Evolutionary conservation across 2,113 vertebrate genomes (phyloP).

Genomic region (Pterocles burchelli): DNA sequence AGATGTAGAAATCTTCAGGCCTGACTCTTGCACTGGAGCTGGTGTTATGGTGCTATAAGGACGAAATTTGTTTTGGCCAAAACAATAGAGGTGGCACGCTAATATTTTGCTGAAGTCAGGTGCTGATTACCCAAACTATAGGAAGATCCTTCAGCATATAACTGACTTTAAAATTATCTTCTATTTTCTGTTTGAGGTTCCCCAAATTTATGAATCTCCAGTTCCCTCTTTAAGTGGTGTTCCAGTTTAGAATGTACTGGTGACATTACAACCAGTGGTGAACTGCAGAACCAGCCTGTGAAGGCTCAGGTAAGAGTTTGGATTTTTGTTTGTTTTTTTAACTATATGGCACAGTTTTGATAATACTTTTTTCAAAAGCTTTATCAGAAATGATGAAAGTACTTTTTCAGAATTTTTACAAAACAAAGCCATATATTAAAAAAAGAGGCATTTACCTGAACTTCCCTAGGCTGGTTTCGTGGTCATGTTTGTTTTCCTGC

Average conservation of each 20-base stretch:
- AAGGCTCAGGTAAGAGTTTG: conserved; percentile 74
- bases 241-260: conserved; percentile 73
- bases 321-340: conserved; percentile 76
- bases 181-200: conserved; percentile 75
- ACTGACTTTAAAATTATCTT: conserved; percentile 63
- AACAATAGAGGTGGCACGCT: not conserved
- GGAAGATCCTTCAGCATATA: conserved; percentile 1
- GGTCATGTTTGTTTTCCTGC: not conserved
- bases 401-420: conserved; percentile 57
- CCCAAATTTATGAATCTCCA: conserved; percentile 72
- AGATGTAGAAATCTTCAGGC: not conserved
- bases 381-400: not conserved
- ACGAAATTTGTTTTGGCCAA: not conserved
- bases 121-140: not conserved
- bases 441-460: conserved; percentile 73
- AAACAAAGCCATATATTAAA: conserved; percentile 81
- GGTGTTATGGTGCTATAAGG: not conserved
- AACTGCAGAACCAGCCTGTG: conserved; percentile 73
- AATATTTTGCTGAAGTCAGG: not conserved
- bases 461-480: conserved; percentile 35
- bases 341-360: conserved; percentile 79
- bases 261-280: conserved; percentile 67
- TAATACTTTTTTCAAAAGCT: conserved; percentile 45
- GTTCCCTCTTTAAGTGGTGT: conserved; percentile 73
- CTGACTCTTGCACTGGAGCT: not conserved